These are phyloP conservation scores for Apodemus agrarius DNA, from an alignment of 2,797 vertebrate genomes.

Conservation along the genomic window DNA sequence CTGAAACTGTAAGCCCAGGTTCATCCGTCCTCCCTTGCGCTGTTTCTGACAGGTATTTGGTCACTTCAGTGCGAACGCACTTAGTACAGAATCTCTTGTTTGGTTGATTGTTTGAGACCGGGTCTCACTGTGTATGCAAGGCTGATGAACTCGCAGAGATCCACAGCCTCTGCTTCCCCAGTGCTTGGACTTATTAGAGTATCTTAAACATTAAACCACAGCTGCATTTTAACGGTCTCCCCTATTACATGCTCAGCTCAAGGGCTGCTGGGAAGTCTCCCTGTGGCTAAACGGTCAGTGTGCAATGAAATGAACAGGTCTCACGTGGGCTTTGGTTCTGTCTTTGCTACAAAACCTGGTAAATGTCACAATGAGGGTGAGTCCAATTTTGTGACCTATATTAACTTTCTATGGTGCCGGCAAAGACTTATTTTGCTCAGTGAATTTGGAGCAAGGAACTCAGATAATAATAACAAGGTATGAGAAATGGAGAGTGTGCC, in stretches of 20 bases:
- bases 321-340: background rate
- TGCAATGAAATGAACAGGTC: background rate
- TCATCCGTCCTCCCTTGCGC: background rate
- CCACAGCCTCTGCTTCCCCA: background rate
- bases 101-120: background rate
- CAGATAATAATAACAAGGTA: conserved; percentile 51
- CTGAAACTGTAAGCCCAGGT: background rate
- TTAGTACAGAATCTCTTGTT: background rate
- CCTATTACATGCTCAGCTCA: background rate
- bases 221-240: background rate
- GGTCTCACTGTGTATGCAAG: background rate
- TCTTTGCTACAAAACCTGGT: conserved; percentile 4
- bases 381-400: conserved; percentile 18
- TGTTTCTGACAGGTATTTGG: background rate
- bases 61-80: background rate
- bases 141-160: background rate
- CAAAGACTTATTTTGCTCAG: background rate
- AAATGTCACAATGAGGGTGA: conserved; percentile 46
- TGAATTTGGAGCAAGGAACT: conserved; percentile 54
- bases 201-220: background rate
- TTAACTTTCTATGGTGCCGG: conserved; percentile 19
- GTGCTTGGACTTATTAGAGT: background rate
- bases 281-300: background rate
- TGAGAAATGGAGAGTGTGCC: background rate
- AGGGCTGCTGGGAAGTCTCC: background rate